phyloP scores from a whole-genome alignment of 2,113 vertebrate genomes.

The Rhea americana region DNA sequence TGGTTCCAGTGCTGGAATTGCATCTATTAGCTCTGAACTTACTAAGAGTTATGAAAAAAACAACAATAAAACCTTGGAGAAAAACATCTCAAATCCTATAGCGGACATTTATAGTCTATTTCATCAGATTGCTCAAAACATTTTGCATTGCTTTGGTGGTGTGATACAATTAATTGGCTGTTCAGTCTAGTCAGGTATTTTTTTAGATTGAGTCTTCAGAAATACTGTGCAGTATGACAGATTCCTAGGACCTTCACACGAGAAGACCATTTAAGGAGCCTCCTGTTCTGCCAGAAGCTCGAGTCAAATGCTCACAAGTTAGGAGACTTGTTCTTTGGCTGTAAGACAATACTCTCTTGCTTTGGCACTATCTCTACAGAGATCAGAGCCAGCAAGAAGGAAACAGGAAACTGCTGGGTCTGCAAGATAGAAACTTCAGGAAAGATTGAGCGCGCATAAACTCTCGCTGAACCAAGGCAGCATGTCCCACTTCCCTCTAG shows the following conservation, averaged over 20 bases:
- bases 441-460: slow-evolving; percentile 51
- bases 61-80: not conserved
- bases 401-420: slow-evolving; percentile 54
- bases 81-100: not conserved
- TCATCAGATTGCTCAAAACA: not conserved
- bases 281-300: not conserved
- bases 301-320: not conserved
- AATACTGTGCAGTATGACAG: not conserved
- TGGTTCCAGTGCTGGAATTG: not conserved
- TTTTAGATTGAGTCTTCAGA: not conserved
- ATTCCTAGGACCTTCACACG: not conserved
- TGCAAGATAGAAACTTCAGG: slow-evolving; percentile 62
- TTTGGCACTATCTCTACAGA: slow-evolving; percentile 23
- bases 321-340: not conserved
- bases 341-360: slow-evolving; percentile 4
- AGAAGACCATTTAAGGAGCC: not conserved
- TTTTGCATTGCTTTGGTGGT: not conserved
- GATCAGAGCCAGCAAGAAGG: slow-evolving; percentile 56
- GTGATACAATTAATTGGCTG: not conserved
- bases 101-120: not conserved
- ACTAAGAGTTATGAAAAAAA: not conserved
- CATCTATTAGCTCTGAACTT: not conserved
- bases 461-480: slow-evolving; percentile 51
- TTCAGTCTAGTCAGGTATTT: not conserved
- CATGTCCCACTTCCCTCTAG: not conserved